These are phyloP conservation scores for Anastrepha ludens DNA, from an alignment of 1,140 invertebrate genomes.

Conservation along the genomic window DNA sequence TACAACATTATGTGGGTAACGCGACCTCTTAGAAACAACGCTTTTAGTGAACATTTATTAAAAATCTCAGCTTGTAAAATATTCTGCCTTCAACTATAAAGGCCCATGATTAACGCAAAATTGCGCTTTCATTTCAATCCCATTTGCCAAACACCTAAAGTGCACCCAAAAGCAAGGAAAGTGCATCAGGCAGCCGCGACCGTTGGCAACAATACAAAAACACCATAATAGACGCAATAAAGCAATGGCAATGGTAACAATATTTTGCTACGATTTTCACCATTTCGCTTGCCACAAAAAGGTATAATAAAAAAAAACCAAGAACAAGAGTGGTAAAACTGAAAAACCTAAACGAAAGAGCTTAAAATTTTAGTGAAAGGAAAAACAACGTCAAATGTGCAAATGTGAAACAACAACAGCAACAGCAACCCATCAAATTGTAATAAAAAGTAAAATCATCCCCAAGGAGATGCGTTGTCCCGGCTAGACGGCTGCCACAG, in stretches of 20 bases:
- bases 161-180: background rate
- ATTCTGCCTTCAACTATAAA: too few species aligned
- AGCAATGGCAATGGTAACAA: background rate
- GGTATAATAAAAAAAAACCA: background rate
- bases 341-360: slow-evolving; percentile 1
- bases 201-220: background rate
- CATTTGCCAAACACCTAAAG: background rate
- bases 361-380: slow-evolving; percentile 30
- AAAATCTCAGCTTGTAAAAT: too few species aligned
- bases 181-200: background rate
- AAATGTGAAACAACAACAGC: background rate
- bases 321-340: background rate
- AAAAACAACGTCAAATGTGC: background rate
- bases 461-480: slow-evolving; percentile 44
- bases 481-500: background rate
- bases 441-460: background rate
- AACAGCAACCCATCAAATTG: background rate
- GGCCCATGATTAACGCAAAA: too few species aligned
- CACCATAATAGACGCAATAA: background rate
- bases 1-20: too few species aligned
- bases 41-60: too few species aligned
- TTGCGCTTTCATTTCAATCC: background rate
- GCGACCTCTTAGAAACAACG: too few species aligned
- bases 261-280: slow-evolving; percentile 8
- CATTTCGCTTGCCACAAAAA: background rate